Evolutionary conservation across 2,888 invertebrate species (phyloP).

Genomic region (Agrotis segetum): DNA sequence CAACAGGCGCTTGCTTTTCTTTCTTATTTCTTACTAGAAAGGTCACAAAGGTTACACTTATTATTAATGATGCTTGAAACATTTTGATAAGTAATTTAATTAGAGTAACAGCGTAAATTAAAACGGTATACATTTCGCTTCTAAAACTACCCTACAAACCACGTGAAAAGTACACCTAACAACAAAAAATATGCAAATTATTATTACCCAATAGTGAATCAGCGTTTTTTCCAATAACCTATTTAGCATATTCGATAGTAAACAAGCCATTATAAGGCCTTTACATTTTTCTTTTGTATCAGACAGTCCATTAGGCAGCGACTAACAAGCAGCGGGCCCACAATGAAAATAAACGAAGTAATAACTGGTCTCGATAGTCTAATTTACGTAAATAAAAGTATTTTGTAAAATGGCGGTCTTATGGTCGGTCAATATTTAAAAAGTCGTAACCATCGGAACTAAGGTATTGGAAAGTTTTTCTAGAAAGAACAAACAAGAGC

Average conservation of each 20-base stretch:
- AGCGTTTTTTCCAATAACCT: constrained; percentile 40
- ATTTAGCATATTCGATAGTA: constrained; percentile 42
- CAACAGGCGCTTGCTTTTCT: constrained; percentile 17
- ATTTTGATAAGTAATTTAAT: neutral
- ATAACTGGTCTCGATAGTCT: constrained; percentile 49
- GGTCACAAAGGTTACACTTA: neutral
- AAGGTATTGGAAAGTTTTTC: too few relatives aligned
- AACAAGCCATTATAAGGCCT: constrained; percentile 35
- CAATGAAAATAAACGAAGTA: constrained; percentile 64
- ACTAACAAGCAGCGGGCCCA: constrained; percentile 37
- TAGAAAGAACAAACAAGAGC: too few relatives aligned
- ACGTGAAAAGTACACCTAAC: neutral
- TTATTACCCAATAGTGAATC: constrained; percentile 31
- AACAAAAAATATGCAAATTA: constrained; percentile 8
- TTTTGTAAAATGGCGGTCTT: constrained; percentile 55
- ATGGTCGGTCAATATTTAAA: constrained; percentile 55
- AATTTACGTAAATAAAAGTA: constrained; percentile 56
- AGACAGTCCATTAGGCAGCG: constrained; percentile 35
- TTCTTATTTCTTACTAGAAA: constrained; percentile 26
- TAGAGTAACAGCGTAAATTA: neutral
- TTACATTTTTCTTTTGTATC: constrained; percentile 33
- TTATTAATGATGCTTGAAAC: constrained; percentile 11
- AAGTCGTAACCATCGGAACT: too few relatives aligned
- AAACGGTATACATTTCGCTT: neutral
- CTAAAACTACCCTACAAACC: constrained; percentile 14